These are phyloP conservation scores for Cairina moschata DNA, from an alignment of 2,113 vertebrate species.

Conservation along the genomic window DNA sequence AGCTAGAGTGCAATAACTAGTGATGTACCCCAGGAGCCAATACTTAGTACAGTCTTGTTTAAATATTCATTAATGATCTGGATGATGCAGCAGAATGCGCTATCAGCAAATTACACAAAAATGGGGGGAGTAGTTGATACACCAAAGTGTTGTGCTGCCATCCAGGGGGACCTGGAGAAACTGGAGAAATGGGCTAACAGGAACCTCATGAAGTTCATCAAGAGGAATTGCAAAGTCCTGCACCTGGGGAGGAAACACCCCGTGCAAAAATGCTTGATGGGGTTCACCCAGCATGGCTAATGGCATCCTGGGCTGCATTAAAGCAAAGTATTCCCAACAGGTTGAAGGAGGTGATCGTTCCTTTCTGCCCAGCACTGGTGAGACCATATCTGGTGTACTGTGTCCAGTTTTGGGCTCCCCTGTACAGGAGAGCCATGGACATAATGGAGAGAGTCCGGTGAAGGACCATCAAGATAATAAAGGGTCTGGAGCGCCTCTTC, in stretches of 20 bases:
- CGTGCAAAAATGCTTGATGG: not conserved
- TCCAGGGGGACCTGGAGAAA: too few species aligned
- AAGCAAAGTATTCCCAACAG: not conserved
- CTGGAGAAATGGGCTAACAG: not conserved
- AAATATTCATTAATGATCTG: too few species aligned
- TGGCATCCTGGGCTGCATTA: not conserved
- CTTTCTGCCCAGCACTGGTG: not conserved
- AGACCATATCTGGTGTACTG: not conserved
- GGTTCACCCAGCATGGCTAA: not conserved
- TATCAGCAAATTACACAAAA: not conserved
- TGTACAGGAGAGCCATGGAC: not conserved
- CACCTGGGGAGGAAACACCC: not conserved
- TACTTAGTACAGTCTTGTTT: too few species aligned
- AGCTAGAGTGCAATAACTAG: too few species aligned
- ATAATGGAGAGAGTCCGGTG: not conserved
- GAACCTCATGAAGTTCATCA: not conserved
- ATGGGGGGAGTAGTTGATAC: not conserved
- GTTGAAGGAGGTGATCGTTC: not conserved
- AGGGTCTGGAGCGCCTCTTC: not conserved
- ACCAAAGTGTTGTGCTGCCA: not conserved
- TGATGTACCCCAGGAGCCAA: too few species aligned
- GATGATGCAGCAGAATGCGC: too few species aligned
- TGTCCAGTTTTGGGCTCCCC: not conserved
- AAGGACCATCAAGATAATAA: not conserved
- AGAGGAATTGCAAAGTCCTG: not conserved